Evolutionary conservation across 1,140 invertebrate genomes (phyloP).

Genomic region (Nasonia giraulti): DNA sequence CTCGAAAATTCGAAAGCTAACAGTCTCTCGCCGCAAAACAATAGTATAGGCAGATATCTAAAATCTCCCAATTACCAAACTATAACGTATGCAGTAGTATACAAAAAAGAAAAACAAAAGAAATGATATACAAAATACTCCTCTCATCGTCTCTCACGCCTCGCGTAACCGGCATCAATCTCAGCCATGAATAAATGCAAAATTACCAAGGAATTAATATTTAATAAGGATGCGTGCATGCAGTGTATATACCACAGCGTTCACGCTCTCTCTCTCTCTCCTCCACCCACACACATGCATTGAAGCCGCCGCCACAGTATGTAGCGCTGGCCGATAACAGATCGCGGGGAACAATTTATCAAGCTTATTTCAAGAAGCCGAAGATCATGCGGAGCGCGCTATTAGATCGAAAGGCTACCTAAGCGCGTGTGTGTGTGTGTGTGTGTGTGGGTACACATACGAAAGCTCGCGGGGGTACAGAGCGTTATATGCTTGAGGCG

Average conservation of each 20-base stretch:
- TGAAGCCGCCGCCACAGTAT: neutral
- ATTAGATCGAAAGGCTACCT: conserved; percentile 18
- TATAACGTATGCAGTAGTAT: neutral
- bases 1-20: neutral
- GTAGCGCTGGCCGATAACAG: neutral
- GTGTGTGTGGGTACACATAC: neutral
- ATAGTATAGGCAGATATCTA: neutral
- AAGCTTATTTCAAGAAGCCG: neutral
- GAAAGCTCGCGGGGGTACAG: neutral
- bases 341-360: conserved; percentile 36
- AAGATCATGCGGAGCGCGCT: neutral
- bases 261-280: neutral
- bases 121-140: neutral
- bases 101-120: neutral
- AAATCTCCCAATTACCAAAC: neutral
- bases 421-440: neutral
- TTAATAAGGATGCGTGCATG: neutral
- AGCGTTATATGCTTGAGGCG: neutral
- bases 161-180: conserved; percentile 6
- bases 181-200: conserved; percentile 27
- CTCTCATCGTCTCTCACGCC: neutral
- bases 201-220: conserved; percentile 29
- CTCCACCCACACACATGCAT: neutral
- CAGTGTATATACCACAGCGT: too few species aligned
- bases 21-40: neutral